Base-by-base conservation (phyloP, 2,113 vertebrate species). In the Struthio camelus region DNA sequence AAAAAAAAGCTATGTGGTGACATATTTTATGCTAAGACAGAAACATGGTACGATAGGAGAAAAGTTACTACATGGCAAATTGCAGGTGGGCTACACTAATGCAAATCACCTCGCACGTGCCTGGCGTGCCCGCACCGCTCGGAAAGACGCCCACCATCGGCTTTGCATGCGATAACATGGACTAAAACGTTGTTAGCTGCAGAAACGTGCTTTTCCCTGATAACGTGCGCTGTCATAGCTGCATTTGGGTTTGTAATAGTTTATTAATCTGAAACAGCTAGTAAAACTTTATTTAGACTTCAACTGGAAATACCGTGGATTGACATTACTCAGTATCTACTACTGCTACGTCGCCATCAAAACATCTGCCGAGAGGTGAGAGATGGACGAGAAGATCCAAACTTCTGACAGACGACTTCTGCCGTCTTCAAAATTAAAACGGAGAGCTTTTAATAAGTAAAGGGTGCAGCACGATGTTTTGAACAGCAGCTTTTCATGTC, bases 401-500 rank as follows among this genome's bases (percentile, higher is more conserved):
- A 80, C 14, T 89, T 64, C 75, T 80, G 36, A 64, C 81, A 94
- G 79, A 32, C 54, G 71, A 23, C n/a, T n/a, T n/a, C n/a, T 11
- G 76, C 46, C 32, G 19, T 32, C 64, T 54, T 30, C 75, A 67
- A 85, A 93, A 64, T 28, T 50, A 80, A 89, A 93, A 27, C 4
- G 82, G 62, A 89, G 14, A 10, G 34, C 59, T 91, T 94, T 83
- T 94, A 91, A 73, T 87, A 83, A 90, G 50, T 48, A 13, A 80
- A 54, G 93, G 87, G 70, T 61, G 48, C 27, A 71, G 46, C 0
- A 0, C 5, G 6, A 73, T 30, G 67, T 86, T 94, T 85, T 77
- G 62, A 96, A 75, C 34, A 58, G 67, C 85, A 90, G 85, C 91
- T 94, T 96, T 82, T 96, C 61, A 69, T 92, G 94, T 80, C 80